Percentiles rank a stretch among this genome's conserved stretches.
These are phyloP conservation scores for Phrynocephalus vlangalii DNA, from an alignment of 2,797 vertebrate species.

Conservation along the genomic window DNA sequence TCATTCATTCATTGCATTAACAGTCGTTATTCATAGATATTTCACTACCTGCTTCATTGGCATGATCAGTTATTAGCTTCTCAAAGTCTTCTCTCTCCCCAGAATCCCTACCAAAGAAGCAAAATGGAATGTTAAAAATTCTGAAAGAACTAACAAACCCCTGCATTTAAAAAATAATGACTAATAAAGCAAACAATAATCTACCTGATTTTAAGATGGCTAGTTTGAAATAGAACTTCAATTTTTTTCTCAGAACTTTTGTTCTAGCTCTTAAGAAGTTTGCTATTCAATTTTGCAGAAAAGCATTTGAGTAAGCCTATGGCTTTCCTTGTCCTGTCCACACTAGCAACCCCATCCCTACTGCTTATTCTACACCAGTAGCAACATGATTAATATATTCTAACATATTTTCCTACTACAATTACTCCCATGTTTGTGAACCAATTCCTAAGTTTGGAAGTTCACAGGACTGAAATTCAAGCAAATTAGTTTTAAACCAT, in stretches of 20 bases:
- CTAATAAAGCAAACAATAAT: background rate
- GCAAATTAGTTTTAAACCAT: background rate
- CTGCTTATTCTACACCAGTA: background rate
- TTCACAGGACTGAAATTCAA: background rate
- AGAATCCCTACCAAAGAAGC: conserved; percentile 73
- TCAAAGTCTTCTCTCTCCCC: conserved; percentile 85
- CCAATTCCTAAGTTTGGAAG: background rate
- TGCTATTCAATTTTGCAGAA: background rate
- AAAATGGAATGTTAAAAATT: conserved; percentile 2
- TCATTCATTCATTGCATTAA: background rate
- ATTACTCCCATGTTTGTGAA: background rate
- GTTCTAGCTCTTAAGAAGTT: background rate
- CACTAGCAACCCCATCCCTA: background rate
- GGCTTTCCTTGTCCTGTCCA: background rate
- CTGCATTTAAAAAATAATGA: background rate
- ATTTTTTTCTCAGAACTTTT: background rate
- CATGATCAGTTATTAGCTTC: conserved; percentile 86
- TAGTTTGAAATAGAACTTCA: too few relatives aligned
- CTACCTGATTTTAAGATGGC: background rate
- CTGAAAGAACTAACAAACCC: conserved; percentile 6
- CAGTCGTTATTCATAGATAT: conserved; percentile 26
- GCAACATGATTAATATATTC: background rate
- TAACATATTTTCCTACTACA: too few relatives aligned
- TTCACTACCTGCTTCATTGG: conserved; percentile 86
- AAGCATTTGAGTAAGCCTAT: background rate